phyloP scores from a whole-genome alignment of 2,113 vertebrate species.

The Sceloporus undulatus region DNA sequence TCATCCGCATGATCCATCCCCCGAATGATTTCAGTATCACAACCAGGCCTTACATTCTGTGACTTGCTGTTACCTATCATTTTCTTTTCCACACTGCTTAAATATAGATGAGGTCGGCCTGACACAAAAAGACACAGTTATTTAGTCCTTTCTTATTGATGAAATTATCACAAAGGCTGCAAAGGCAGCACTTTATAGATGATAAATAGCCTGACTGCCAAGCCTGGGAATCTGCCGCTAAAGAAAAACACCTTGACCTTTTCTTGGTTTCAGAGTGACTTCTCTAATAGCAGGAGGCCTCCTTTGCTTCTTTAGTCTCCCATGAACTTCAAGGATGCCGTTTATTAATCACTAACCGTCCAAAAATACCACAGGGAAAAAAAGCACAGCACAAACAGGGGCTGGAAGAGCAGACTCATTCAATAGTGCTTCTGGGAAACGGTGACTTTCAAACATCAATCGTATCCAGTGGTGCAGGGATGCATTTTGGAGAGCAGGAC shows the following conservation, averaged over 20 bases:
- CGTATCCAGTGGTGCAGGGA: background rate
- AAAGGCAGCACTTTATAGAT: slow-evolving; percentile 67
- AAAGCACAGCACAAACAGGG: slow-evolving; percentile 1
- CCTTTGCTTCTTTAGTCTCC: slow-evolving; percentile 54
- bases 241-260: slow-evolving; percentile 67
- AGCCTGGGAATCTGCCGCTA: slow-evolving; percentile 63
- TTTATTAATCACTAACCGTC: slow-evolving; percentile 64
- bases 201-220: slow-evolving; percentile 65
- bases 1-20: too few relatives aligned
- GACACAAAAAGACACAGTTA: slow-evolving; percentile 65
- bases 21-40: background rate
- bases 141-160: slow-evolving; percentile 72
- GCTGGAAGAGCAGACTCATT: slow-evolving; percentile 20
- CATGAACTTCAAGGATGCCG: slow-evolving; percentile 63
- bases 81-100: slow-evolving; percentile 59
- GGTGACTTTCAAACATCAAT: slow-evolving; percentile 5
- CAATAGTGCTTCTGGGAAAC: background rate
- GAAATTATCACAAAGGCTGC: slow-evolving; percentile 70
- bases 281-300: slow-evolving; percentile 58
- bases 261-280: slow-evolving; percentile 63
- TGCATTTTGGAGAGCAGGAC: too few relatives aligned
- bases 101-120: slow-evolving; percentile 72
- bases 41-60: background rate
- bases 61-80: slow-evolving; percentile 41
- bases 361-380: background rate